Base-by-base conservation (phyloP, 30 jellyfish, hydroid and myxozoan genomes). In the Haliclystus octoradiatus region DNA sequence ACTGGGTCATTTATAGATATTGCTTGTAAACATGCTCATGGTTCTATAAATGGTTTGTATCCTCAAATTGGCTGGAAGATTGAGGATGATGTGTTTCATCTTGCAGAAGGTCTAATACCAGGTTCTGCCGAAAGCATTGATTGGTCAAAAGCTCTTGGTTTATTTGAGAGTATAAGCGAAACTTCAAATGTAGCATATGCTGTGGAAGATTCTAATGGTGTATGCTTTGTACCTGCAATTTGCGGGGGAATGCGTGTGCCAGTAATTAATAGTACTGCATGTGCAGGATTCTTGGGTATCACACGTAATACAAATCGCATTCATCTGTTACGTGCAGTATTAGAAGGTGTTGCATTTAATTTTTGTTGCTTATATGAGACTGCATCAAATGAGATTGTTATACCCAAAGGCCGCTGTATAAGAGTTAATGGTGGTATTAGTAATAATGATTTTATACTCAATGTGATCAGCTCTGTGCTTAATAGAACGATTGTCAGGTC, bases 1-100 rank as follows among this genome's bases (percentile, higher is more conserved):
- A 89, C 98, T 27, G 98, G 98, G 14, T 74, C 92, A 12, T 89
- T 89, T 70, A 69, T 89, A 26, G 81, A 71, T n/a, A 77, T 89
- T 26, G 74, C 93, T 63, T 93, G 95, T 26, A 15, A 79, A 23
- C 68, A 49, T 0, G 80, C 93, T 13, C 95, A 80, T 62, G 94
- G 95, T 2, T 81, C 98, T 13, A 26, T 65, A 5, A 32, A 49
- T 0, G 84, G 98, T 0, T 49, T 89, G 23, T 89, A 81, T 64
- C 98, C 98, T 15, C 72, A 81, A 34, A 90, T 89, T 28, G 98
- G 93, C 2, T 89, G 98, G 98, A 63, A 69, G 50, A 80, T 81
- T 30, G 70, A 53, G 26, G 95, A 89, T 49, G 93, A 81, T 28
- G 32, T 73, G 1, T 71, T 65, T 22, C 72, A 63, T 40, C 49